Base-by-base conservation (phyloP, 2,113 vertebrate genomes). In the Paramisgurnus dabryanus region DNA sequence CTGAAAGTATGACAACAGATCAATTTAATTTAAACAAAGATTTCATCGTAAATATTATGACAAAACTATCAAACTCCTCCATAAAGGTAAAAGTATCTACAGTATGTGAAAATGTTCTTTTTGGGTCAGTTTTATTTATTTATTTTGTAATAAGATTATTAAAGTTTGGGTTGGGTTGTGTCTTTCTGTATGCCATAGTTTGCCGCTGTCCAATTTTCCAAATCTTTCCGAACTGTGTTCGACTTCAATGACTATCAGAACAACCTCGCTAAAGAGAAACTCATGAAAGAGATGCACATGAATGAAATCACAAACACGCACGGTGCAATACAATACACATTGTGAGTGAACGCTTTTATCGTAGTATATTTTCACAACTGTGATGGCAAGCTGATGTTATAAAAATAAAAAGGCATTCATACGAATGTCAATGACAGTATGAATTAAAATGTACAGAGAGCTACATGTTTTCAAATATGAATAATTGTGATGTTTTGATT, bases 191-290 rank as follows among this genome's bases (percentile, higher is more conserved):
- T 60, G 22, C 79, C 27, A 34, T 34, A 96, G 94, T 95, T 94
- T 88, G 93, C 95, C 27, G 95, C 95, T 5, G 93, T 93, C 68
- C 95, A 96, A 85, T 96, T 95, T 85, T 91, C 93, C 4, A 0
- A 5, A 0, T 0, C 0, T 0, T 0, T 0, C 73, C 68, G 0
- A 0, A 91, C 63, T 1, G 94, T 94, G 60, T 96, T 96, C 85
- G 81, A 85, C 78, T 95, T 95, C 81, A 92, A 76, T 0, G 85
- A 93, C 68, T 93, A 93, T 7, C 2, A 39, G 50, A 45, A 1
- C 0, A 40, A 47, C 1, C 83, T 0, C 0, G 82, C 93, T 71
- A 6, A 4, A 0, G 0, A 0, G 0, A 88, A 92, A 43, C 89
- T 96, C 6, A 0, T 0, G 0, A 1, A 53, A 0, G 92, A 94